Percentiles rank a stretch among this genome's conserved stretches.
Evolutionary conservation across 2,797 vertebrate species (phyloP).

Genomic region (Lophotriccus pileatus): DNA sequence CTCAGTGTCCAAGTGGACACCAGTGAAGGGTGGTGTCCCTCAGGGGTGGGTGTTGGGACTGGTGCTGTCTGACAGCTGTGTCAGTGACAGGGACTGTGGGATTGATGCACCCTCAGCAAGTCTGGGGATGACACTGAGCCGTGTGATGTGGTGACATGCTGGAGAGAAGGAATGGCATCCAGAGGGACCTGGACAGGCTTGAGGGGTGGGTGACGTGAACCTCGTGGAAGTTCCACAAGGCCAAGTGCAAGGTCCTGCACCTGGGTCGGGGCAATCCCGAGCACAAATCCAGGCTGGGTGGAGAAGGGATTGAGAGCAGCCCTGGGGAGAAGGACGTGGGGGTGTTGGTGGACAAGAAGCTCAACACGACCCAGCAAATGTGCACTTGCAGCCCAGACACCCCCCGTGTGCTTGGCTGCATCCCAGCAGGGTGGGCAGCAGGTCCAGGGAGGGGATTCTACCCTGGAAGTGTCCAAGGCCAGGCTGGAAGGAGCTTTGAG

Average conservation of each 20-base stretch:
- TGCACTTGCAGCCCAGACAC: not conserved
- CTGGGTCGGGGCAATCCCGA: not conserved
- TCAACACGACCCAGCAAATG: not conserved
- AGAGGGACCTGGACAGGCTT: not conserved
- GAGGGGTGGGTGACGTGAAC: not conserved
- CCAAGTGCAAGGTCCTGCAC: not conserved
- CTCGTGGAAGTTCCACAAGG: not conserved
- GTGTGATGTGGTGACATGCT: not conserved
- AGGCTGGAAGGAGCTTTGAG: not conserved
- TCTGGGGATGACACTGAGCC: not conserved
- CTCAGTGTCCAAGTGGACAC: not conserved
- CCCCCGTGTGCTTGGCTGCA: not conserved
- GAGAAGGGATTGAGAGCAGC: not conserved
- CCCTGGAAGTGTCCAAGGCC: not conserved
- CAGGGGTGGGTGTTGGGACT: not conserved
- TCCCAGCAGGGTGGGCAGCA: not conserved
- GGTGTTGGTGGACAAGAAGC: not conserved
- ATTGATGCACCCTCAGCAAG: not conserved
- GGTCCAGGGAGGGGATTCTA: not conserved
- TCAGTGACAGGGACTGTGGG: not conserved
- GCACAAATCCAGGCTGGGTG: not conserved
- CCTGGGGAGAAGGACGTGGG: not conserved
- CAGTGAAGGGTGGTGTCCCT: not conserved
- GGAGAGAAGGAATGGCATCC: not conserved
- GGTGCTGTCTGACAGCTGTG: not conserved